Evolutionary conservation across 2,888 invertebrate species (phyloP), one percentile per base, ranked within the genome.

Genomic region (Diploptera punctata): DNA sequence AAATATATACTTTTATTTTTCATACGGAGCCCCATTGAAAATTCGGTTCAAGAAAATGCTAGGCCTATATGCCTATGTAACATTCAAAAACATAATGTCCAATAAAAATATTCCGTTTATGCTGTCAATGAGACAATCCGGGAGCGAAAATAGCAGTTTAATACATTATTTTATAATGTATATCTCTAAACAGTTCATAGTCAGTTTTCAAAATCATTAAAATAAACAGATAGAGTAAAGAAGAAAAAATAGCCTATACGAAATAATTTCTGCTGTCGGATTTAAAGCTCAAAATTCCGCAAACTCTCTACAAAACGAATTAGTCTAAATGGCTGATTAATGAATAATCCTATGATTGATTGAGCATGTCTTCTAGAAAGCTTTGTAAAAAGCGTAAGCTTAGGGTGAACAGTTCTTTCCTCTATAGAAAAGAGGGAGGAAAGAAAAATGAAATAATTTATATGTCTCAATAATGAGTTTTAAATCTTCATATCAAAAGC

Each of bases 311-410:
- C 4, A 21, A n/a, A 54, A 68, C 33, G 38, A 68, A 68, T 54
- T 54, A 52, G n/a, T n/a, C n/a, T n/a, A n/a, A 52, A 68, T 54
- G 24, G 29, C 26, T 54, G 43, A 54, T 54, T 54, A 43, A 54
- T 54, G 54, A 54, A 54, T 68, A 68, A 54, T 54, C 54, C 33
- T 68, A 60, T 69, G 69, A 69, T 69, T 69, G 69, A 69, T 69
- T 33, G 54, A 29, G n/a, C 29, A 33, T 24, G 61, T 43, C 69
- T 24, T 13, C 44, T 60, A n/a, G 60, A 69, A 69, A 43, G 62
- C 62, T 43, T 10, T 31, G 61, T 5, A 10, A 33, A 18, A 33
- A 18, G 16, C n/a, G n/a, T n/a, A 5, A 38, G 38, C 19, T 49
- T n/a, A 61, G 61, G 61, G 61, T 33, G 33, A 21, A 9, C 5